These are phyloP conservation scores for Hybos culiciformis DNA, from an alignment of 2,888 invertebrate species.

Conservation along the genomic window DNA sequence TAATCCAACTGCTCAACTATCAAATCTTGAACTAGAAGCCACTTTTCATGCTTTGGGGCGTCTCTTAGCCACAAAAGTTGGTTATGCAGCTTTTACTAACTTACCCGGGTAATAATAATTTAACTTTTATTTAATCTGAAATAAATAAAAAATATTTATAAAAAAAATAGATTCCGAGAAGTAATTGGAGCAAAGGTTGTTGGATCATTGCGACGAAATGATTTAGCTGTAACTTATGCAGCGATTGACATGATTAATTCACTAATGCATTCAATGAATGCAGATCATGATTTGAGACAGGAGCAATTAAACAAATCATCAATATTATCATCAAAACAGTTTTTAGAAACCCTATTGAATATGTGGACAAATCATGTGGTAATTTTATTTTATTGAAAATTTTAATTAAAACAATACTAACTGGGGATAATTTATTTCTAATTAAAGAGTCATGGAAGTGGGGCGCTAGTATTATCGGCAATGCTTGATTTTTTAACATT, in stretches of 20 bases:
- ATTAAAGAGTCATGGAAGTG: conserved; percentile 72
- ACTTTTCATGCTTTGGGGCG: conserved; percentile 90
- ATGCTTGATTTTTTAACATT: conserved; percentile 98
- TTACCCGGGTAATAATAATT: conserved; percentile 53
- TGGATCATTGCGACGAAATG: conserved; percentile 71
- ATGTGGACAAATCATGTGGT: conserved; percentile 95
- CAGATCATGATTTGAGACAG: conserved; percentile 90
- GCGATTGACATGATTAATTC: conserved; percentile 96
- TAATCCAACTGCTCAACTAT: conserved; percentile 41
- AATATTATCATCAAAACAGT: conserved; percentile 77
- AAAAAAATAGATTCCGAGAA: conserved; percentile 66
- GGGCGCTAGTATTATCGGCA: conserved; percentile 89
- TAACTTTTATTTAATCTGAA: not conserved
- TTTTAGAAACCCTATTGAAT: conserved; percentile 82
- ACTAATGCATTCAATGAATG: conserved; percentile 96
- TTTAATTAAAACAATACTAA: not conserved
- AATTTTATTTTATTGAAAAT: conserved; percentile 31
- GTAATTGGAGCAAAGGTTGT: conserved; percentile 88
- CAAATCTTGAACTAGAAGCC: conserved; percentile 70
- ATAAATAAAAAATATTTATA: not conserved
- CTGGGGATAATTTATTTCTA: not conserved
- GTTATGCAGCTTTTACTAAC: conserved; percentile 89
- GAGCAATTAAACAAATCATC: conserved; percentile 98
- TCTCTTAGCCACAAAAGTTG: conserved; percentile 93
- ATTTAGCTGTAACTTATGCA: conserved; percentile 85